Base-by-base conservation (phyloP, 2,888 invertebrate species). In the Itoplectis maculator region DNA sequence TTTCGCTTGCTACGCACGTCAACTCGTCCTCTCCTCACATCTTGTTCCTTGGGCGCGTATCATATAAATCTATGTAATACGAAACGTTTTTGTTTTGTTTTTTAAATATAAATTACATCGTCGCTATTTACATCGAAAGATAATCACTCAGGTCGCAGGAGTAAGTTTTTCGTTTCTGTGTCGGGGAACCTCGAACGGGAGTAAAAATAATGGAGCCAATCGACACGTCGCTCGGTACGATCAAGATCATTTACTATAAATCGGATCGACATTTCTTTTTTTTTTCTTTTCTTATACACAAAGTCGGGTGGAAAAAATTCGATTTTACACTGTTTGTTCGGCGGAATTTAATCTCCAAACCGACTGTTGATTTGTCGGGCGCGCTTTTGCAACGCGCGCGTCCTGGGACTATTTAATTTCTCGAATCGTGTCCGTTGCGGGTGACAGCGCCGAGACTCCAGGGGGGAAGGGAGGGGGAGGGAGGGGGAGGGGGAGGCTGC, bases 41-140 rank as follows among this genome's bases (percentile, higher is more conserved):
- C 61, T 81, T 77, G 74, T 81, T 79, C 54, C 84, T 87, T 84
- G 84, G 82, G 84, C 83, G 84, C 87, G 83, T 90, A 89, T 90
- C 63, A 87, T 90, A 91, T 90, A 91, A 83, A 81, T 91, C 86
- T 88, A 87, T 87, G 87, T 87, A 87, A 82, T 86, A 88, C 86
- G 83, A 83, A 90, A 89, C 88, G 89, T 88, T 89, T 88, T 7
- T 42, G 2, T 2, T 8, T 42, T 42, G 2, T 42, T 42, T 42
- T 42, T 61, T 86, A 86, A 86, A 88, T 84, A 90, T 90, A 89
- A 90, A 91, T 90, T 90, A 90, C 90, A 90, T 76, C 72, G 85
- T 87, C 73, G 85, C 86, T 91, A 91, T 91, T 84, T 91, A 91
- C 90, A 90, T 85, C 85, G 89, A 89, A 87, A 86, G 79, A 87